Conservation (phyloP, 2,113 vertebrate species). For the Nanorana parkeri region DNA sequence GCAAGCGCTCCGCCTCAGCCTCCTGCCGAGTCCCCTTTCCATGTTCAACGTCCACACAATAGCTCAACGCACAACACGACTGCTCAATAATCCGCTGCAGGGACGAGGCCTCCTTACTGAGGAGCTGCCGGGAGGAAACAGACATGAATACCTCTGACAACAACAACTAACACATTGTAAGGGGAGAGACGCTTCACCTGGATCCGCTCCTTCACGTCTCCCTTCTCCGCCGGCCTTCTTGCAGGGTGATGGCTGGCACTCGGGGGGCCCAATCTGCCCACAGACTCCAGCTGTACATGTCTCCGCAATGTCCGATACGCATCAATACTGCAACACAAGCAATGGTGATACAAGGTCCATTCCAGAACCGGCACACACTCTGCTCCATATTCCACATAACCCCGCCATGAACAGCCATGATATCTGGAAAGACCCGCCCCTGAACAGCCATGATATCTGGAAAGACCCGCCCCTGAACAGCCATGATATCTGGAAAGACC, state of each 20-base stretch:
- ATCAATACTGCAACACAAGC: constrained; percentile 15
- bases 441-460: too few relatives aligned
- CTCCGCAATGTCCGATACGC: constrained; percentile 22
- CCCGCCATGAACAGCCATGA: too few relatives aligned
- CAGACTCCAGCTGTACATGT: neutral
- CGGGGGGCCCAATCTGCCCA: too few relatives aligned
- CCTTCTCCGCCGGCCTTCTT: neutral
- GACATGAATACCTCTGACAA: neutral
- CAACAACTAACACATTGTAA: neutral
- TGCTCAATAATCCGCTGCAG: constrained; percentile 76
- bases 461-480: too few relatives aligned
- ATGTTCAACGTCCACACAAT: constrained; percentile 77
- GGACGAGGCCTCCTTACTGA: constrained; percentile 72
- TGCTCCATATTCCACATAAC: too few relatives aligned
- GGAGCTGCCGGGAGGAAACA: constrained; percentile 61
- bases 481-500: too few relatives aligned
- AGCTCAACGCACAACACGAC: constrained; percentile 77
- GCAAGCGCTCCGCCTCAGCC: constrained; percentile 79
- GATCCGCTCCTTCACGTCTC: constrained; percentile 70
- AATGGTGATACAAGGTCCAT: too few relatives aligned
- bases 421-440: too few relatives aligned
- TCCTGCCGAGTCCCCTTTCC: constrained; percentile 78
- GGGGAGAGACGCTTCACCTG: constrained; percentile 54
- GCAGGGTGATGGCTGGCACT: neutral
- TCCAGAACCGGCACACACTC: too few relatives aligned